phyloP scores from a whole-genome alignment of 2,888 invertebrate genomes.

The Eupithecia tripunctaria region DNA sequence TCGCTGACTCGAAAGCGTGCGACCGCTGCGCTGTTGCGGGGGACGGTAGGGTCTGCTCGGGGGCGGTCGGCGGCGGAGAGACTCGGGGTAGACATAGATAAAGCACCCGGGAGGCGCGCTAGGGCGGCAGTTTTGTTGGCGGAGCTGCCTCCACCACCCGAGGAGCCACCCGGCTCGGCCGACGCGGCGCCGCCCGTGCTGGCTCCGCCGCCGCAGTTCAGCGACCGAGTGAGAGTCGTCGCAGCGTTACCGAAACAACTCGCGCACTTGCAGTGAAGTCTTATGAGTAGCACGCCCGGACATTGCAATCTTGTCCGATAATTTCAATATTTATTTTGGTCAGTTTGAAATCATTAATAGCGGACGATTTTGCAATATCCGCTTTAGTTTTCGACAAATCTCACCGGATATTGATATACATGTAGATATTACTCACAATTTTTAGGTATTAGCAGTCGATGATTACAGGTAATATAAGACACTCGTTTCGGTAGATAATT shows the following conservation, averaged over 20 bases:
- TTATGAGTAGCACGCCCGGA: conserved; percentile 26
- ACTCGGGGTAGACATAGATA: conserved; percentile 72
- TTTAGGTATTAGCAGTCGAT: conserved; percentile 46
- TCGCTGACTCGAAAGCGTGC: conserved; percentile 86
- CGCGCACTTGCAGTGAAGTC: conserved; percentile 73
- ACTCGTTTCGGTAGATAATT: conserved; percentile 51
- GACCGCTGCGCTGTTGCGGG: conserved; percentile 83
- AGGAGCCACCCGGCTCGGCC: conserved; percentile 82
- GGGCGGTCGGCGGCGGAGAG: conserved; percentile 75
- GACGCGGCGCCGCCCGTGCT: conserved; percentile 82
- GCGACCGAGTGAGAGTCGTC: conserved; percentile 93
- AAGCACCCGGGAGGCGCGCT: conserved; percentile 78
- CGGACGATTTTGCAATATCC: conserved; percentile 22
- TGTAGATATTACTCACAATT: conserved; percentile 41
- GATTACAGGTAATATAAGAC: conserved; percentile 52
- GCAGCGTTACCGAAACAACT: conserved; percentile 91
- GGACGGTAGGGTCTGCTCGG: conserved; percentile 58
- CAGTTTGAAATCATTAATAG: conserved; percentile 23
- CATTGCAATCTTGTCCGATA: conserved; percentile 10
- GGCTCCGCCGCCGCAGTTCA: conserved; percentile 96
- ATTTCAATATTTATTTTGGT: conserved; percentile 32
- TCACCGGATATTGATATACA: conserved; percentile 41
- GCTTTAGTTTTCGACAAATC: conserved; percentile 40
- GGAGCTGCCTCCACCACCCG: conserved; percentile 92
- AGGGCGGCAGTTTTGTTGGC: conserved; percentile 90